These are phyloP conservation scores for Euborellia annulipes DNA, from an alignment of 1,140 invertebrate genomes.

Conservation along the genomic window DNA sequence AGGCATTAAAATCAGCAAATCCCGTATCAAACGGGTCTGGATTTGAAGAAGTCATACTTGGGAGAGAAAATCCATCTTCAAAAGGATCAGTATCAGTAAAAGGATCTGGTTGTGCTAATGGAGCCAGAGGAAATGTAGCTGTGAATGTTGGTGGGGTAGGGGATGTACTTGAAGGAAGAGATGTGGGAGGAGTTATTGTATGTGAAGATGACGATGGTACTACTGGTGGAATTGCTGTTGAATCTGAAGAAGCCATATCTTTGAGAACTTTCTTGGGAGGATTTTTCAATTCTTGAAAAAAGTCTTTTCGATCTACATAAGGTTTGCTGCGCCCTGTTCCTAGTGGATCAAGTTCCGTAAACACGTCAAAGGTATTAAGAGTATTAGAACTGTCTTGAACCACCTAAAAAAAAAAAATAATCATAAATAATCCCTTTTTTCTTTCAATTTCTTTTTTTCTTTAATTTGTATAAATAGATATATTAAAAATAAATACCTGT, in stretches of 20 bases:
- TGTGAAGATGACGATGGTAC: too few relatives aligned
- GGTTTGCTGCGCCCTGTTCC: slow-evolving; percentile 77
- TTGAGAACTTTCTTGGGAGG: slow-evolving; percentile 79
- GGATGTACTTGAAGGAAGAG: slow-evolving; percentile 6
- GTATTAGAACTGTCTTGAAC: too few relatives aligned
- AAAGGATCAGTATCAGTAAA: slow-evolving; percentile 48
- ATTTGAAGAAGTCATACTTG: too few relatives aligned
- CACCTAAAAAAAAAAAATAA: too few relatives aligned
- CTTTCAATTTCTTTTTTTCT: too few relatives aligned
- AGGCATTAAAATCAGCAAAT: slow-evolving; percentile 24
- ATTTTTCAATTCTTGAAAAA: slow-evolving; percentile 86
- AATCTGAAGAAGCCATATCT: slow-evolving; percentile 43
- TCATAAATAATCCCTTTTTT: too few relatives aligned
- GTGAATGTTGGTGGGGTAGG: slow-evolving; percentile 5
- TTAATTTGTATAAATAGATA: too few relatives aligned
- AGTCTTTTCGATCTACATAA: slow-evolving; percentile 87
- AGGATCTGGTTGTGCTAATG: slow-evolving; percentile 30
- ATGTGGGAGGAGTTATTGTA: neutral
- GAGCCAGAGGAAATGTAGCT: neutral
- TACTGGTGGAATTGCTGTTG: neutral
- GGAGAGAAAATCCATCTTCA: slow-evolving; percentile 24
- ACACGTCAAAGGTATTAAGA: slow-evolving; percentile 46
- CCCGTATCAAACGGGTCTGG: slow-evolving; percentile 46
- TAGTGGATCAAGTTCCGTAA: slow-evolving; percentile 81
- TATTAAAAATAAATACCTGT: too few relatives aligned